Evolutionary conservation across 2,797 vertebrate genomes (phyloP).

Genomic region (Amblyopsis hoosieri): DNA sequence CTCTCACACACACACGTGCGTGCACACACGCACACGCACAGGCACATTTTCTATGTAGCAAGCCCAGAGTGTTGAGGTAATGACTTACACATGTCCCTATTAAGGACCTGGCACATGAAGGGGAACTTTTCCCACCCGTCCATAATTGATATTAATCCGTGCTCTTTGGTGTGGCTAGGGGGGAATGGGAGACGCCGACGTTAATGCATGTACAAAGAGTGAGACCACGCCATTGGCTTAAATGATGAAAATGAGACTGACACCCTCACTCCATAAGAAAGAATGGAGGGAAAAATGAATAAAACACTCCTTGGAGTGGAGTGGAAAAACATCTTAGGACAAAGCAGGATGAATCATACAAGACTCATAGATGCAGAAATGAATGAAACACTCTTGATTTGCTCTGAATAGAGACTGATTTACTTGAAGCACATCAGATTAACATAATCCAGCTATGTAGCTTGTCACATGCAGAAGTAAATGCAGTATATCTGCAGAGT

Average conservation of each 20-base stretch:
- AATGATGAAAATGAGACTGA: neutral
- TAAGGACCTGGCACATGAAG: constrained; percentile 72
- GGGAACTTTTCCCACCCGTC: constrained; percentile 71
- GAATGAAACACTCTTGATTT: neutral
- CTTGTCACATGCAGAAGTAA: too few species aligned
- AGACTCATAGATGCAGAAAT: neutral
- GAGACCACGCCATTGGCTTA: constrained; percentile 20
- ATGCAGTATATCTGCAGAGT: too few species aligned
- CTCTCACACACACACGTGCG: constrained; percentile 1
- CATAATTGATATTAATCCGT: constrained; percentile 78
- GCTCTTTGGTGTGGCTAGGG: constrained; percentile 61
- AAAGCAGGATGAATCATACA: constrained; percentile 14
- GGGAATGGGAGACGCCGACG: constrained; percentile 48
- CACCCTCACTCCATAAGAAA: neutral
- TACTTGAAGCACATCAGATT: neutral
- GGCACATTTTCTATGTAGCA: neutral
- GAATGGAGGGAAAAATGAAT: constrained; percentile 15
- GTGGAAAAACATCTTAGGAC: constrained; percentile 20
- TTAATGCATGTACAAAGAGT: constrained; percentile 44
- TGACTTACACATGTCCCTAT: constrained; percentile 81
- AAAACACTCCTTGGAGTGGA: constrained; percentile 12
- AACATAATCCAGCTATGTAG: too few species aligned
- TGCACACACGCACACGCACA: constrained; percentile 8
- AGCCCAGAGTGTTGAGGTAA: constrained; percentile 73
- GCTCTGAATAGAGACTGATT: neutral